A percentile compares a stretch with the other conserved stretches of the same genome.
These are phyloP conservation scores for Conopomorpha cramerella DNA, from an alignment of 1,140 invertebrate species.

Conservation along the genomic window DNA sequence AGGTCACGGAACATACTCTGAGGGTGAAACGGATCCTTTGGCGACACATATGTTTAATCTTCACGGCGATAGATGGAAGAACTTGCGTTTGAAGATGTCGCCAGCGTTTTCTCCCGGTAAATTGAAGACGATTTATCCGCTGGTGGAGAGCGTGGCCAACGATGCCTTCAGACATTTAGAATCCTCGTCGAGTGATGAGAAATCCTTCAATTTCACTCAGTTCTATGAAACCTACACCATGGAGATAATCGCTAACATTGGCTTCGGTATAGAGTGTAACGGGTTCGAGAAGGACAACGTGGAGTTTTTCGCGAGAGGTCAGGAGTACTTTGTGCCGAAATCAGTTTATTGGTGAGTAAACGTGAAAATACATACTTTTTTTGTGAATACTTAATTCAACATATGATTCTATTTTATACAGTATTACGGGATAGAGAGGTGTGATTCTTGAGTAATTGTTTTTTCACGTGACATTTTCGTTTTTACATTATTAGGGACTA, in stretches of 20 bases:
- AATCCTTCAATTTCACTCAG: slow-evolving; percentile 58
- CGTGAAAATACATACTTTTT: too few species aligned
- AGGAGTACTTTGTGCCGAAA: slow-evolving; percentile 36
- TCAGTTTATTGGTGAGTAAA: slow-evolving; percentile 37
- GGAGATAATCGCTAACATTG: slow-evolving; percentile 67
- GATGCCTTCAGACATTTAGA: slow-evolving; percentile 26
- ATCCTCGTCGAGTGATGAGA: slow-evolving; percentile 11
- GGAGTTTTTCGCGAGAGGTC: slow-evolving; percentile 49
- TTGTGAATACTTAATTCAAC: too few species aligned
- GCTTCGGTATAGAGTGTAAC: slow-evolving; percentile 66
- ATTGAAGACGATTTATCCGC: slow-evolving; percentile 56
- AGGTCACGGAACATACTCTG: slow-evolving; percentile 58
- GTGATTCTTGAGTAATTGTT: too few species aligned
- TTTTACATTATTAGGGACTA: too few species aligned
- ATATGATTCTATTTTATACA: too few species aligned
- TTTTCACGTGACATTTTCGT: too few species aligned
- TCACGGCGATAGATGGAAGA: slow-evolving; percentile 52
- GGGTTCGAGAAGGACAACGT: slow-evolving; percentile 58
- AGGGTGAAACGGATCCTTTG: slow-evolving; percentile 57
- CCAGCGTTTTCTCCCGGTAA: slow-evolving; percentile 54
- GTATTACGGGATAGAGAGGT: too few species aligned
- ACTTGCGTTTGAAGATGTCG: slow-evolving; percentile 44
- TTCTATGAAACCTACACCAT: slow-evolving; percentile 65
- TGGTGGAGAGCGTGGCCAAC: slow-evolving; percentile 39
- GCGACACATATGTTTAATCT: slow-evolving; percentile 57